phyloP scores from a whole-genome alignment of 2,797 vertebrate genomes.

The Arremon aurantiirostris region DNA sequence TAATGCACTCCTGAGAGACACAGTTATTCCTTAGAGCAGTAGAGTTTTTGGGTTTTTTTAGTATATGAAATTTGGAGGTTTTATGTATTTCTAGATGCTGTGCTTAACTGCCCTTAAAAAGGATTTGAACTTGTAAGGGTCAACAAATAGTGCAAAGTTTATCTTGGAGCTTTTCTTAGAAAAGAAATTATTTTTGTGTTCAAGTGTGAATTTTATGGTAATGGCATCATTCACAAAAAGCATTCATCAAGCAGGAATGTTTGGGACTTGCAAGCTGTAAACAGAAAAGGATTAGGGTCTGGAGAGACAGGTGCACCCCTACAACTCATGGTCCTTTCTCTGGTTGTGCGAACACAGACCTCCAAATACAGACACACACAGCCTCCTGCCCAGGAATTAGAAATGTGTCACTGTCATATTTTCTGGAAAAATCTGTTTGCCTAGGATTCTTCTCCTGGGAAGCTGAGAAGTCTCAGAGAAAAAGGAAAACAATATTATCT shows the following conservation, averaged over 20 bases:
- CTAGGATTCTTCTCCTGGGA: neutral
- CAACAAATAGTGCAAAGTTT: neutral
- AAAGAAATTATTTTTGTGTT: neutral
- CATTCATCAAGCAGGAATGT: neutral
- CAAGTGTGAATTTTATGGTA: neutral
- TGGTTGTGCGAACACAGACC: neutral
- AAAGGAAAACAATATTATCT: neutral
- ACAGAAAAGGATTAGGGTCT: neutral
- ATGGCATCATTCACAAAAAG: neutral
- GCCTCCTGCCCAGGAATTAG: neutral
- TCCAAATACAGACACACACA: neutral
- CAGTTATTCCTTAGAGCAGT: neutral
- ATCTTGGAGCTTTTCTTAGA: neutral
- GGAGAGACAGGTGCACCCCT: too few species aligned
- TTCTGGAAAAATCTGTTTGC: neutral
- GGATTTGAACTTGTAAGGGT: neutral
- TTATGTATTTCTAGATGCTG: neutral
- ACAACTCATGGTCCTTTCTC: accelerated
- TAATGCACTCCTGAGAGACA: neutral
- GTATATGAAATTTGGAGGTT: neutral
- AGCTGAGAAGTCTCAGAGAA: neutral
- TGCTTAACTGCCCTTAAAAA: neutral
- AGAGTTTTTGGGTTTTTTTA: neutral
- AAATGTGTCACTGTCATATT: neutral
- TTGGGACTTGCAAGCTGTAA: neutral